Evolutionary conservation across 2,797 vertebrate genomes (phyloP).

Genomic region (Parauchenoglanis ngamensis): DNA sequence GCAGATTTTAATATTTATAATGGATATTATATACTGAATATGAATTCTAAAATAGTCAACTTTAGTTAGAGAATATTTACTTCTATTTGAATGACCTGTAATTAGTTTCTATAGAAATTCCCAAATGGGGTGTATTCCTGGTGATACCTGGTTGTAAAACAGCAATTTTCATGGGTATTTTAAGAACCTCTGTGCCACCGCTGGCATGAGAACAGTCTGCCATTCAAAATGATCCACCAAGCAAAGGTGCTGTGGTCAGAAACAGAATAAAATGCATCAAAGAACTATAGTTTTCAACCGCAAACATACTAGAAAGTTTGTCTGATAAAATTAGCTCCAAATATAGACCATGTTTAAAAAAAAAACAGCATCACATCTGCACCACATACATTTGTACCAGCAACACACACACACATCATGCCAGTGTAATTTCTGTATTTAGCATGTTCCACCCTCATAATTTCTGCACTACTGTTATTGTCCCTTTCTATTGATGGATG

Average conservation of each 20-base stretch:
- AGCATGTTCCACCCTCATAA: not conserved
- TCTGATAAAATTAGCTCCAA: not conserved
- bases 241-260: not conserved
- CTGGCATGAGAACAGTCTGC: not conserved
- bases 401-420: not conserved
- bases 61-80: not conserved
- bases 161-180: not conserved
- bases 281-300: not conserved
- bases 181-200: no score
- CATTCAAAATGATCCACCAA: not conserved
- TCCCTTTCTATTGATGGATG: not conserved
- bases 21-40: not conserved
- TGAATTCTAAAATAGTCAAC: not conserved
- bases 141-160: not conserved
- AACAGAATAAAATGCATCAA: slow-evolving; percentile 3
- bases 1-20: not conserved
- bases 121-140: not conserved
- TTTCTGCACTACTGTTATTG: not conserved
- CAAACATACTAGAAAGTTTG: not conserved
- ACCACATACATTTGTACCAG: not conserved
- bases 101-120: not conserved
- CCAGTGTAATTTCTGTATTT: not conserved
- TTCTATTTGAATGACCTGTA: not conserved
- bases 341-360: not conserved
- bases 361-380: no score